Base-by-base conservation (phyloP, 2,113 vertebrate genomes). In the Vanacampus margaritifer region DNA sequence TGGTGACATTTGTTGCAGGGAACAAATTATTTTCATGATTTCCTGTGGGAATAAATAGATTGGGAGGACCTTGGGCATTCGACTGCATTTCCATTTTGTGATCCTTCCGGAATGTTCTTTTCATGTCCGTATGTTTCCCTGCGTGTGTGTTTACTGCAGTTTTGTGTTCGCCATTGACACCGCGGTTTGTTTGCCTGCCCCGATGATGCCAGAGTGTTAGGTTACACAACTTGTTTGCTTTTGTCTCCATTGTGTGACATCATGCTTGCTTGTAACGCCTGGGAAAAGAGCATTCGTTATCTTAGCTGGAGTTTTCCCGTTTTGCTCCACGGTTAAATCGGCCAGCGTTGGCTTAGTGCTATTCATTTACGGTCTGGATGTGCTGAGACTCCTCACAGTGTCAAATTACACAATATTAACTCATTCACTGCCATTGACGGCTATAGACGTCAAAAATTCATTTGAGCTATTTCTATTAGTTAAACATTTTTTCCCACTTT, bases 111-210 rank as follows among this genome's bases (percentile, higher is more conserved):
- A 58, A 58, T 21, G 36, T 36, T 19, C 19, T 3, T 6, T 9
- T n/a, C 9, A 21, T 58, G 16, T 32, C 24, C 19, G 28, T 58
- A 12, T 5, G 14, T 35, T 13, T 60, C 41, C 56, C 24, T 73
- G 64, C 54, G 70, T 57, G 56, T 70, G 24, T 26, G 23, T 57
- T 57, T 32, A 17, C 54, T 32, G 26, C 54, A 57, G 36, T 56
- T 67, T 79, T 68, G 69, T 76, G 35, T 62, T 50, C 64, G 57
- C 79, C 61, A 3, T 64, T 28, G 59, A 69, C 75, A 56, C 41
- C 43, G 43, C 39, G 59, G 67, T 65, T 68, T 73, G 67, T 67
- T 68, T 53, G 39, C 26, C 37, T 10, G 41, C 57, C 67, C 74
- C 60, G 68, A 4, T 56, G 76, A 69, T 65, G 58, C 62, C 48